Percentiles rank a stretch among this genome's conserved stretches.
Evolutionary conservation across 2,113 vertebrate species (phyloP).

Genomic region (Emydocephalus ijimae): DNA sequence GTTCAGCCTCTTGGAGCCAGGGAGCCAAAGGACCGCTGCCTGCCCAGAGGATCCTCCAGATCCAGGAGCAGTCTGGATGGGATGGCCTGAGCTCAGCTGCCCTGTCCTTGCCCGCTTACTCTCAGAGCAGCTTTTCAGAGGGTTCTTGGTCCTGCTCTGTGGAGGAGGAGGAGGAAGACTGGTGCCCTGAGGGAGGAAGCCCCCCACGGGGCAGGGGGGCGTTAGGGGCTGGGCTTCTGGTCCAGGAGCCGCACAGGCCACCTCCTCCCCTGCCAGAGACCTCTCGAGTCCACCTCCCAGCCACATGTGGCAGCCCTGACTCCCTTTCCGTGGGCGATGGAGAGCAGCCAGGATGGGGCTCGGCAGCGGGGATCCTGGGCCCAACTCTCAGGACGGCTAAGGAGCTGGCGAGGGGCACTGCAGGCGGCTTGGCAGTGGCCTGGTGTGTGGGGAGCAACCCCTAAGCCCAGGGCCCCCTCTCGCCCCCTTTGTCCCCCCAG

Average conservation of each 20-base stretch:
- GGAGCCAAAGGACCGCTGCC: background rate
- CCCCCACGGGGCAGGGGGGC: too few species aligned
- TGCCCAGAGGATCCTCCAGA: background rate
- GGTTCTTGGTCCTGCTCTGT: background rate
- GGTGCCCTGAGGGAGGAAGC: background rate
- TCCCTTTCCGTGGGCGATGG: background rate
- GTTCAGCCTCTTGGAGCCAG: background rate
- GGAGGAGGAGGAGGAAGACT: too few species aligned
- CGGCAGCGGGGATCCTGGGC: background rate
- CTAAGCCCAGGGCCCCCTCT: background rate
- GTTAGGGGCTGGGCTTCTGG: background rate
- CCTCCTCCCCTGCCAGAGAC: too few species aligned
- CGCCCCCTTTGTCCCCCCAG: conserved; percentile 57
- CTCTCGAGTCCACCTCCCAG: background rate
- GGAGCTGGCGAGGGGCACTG: background rate
- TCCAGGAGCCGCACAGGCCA: background rate
- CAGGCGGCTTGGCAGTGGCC: background rate
- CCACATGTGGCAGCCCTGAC: background rate
- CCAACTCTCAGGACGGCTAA: background rate
- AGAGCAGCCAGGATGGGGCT: background rate
- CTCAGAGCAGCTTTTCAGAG: background rate
- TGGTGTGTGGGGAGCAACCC: background rate
- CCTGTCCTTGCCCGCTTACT: background rate
- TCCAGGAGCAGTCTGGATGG: background rate
- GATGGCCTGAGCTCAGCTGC: background rate